phyloP scores from a whole-genome alignment of 2,797 vertebrate genomes.

The Danio aesculapii region DNA sequence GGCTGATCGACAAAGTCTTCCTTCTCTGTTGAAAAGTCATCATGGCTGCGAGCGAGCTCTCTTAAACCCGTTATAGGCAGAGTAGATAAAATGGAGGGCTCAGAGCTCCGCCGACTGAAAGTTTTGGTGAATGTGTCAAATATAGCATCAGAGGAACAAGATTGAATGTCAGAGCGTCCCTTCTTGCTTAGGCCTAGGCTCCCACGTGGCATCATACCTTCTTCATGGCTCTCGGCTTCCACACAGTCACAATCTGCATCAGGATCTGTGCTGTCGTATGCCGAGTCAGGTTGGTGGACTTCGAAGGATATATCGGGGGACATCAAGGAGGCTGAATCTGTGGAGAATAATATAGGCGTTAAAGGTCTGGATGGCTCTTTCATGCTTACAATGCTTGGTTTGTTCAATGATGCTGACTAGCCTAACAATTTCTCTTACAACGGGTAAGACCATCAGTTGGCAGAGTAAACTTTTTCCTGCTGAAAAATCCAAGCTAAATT shows the following conservation, averaged over 20 bases:
- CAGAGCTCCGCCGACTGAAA: slow-evolving; percentile 87
- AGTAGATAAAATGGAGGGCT: slow-evolving; percentile 81
- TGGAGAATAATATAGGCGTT: slow-evolving; percentile 19
- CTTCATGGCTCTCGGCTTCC: slow-evolving; percentile 46
- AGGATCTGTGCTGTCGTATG: slow-evolving; percentile 91
- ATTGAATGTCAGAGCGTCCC: slow-evolving; percentile 53
- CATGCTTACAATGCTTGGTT: neutral
- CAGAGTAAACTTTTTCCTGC: neutral
- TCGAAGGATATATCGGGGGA: slow-evolving; percentile 38
- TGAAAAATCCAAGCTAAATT: neutral
- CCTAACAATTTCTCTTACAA: neutral
- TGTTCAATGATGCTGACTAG: neutral
- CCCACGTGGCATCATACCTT: neutral
- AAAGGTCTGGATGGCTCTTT: neutral
- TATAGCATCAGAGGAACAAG: slow-evolving; percentile 65
- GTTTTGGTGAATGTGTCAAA: slow-evolving; percentile 67
- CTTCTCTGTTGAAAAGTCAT: slow-evolving; percentile 77
- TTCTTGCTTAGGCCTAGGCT: slow-evolving; percentile 48
- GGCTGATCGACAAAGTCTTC: slow-evolving; percentile 68
- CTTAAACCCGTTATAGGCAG: slow-evolving; percentile 65
- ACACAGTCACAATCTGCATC: slow-evolving; percentile 79
- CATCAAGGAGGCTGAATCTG: slow-evolving; percentile 75
- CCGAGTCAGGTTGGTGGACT: slow-evolving; percentile 88
- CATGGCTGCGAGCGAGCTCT: slow-evolving; percentile 86
- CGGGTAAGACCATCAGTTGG: neutral